Conservation (phyloP, 2,797 vertebrate species). For the Adrianichthys oophorus region DNA sequence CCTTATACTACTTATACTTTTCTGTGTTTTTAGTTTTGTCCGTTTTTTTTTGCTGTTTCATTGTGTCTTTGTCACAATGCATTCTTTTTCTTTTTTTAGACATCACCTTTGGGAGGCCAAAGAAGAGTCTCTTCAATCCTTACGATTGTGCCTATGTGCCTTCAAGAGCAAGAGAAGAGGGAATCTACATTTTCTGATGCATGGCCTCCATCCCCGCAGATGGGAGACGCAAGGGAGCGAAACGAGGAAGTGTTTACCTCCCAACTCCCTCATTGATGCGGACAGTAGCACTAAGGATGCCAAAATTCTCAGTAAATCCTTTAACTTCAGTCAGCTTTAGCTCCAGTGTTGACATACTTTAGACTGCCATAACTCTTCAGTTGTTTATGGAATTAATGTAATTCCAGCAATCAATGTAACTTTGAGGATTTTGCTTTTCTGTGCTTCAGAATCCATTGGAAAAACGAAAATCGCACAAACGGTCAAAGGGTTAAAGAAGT, state of each 20-base stretch:
- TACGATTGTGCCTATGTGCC: conserved; percentile 8
- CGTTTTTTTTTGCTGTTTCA: conserved; percentile 13
- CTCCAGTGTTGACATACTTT: too few species aligned
- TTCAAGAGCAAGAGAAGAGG: conserved; percentile 9
- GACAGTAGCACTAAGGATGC: neutral
- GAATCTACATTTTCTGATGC: conserved; percentile 38
- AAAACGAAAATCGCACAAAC: too few species aligned
- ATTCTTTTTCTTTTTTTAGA: conserved; percentile 34
- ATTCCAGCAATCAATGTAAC: too few species aligned
- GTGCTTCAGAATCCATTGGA: too few species aligned
- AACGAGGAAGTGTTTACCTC: conserved; percentile 32
- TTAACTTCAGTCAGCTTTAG: too few species aligned
- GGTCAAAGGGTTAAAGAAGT: too few species aligned
- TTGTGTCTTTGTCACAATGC: conserved; percentile 27
- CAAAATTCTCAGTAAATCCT: too few species aligned
- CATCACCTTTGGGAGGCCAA: conserved; percentile 20
- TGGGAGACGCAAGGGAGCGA: conserved; percentile 33
- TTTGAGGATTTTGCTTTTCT: too few species aligned
- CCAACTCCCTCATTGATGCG: conserved; percentile 22
- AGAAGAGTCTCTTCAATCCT: conserved; percentile 28
- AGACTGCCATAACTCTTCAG: too few species aligned
- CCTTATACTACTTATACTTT: conserved; percentile 9
- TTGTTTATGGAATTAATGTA: too few species aligned
- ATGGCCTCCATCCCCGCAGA: conserved; percentile 37
- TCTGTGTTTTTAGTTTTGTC: conserved; percentile 9